Evolutionary conservation across 1,140 invertebrate genomes (phyloP).

Genomic region (Listronotus oregonensis): DNA sequence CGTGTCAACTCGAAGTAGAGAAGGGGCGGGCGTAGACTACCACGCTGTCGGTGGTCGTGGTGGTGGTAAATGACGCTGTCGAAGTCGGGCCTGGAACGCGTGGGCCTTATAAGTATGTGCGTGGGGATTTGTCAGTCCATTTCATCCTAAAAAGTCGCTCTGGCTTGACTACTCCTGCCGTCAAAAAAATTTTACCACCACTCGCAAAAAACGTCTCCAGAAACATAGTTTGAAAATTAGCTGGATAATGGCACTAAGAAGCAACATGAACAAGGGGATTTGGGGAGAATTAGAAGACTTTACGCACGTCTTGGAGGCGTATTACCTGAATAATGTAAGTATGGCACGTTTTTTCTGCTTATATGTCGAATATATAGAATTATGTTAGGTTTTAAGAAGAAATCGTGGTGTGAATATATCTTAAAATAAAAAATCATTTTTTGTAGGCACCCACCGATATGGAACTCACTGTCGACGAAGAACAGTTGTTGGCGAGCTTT

Average conservation of each 20-base stretch:
- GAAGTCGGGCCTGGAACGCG: slow-evolving; percentile 1
- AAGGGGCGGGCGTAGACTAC: not conserved
- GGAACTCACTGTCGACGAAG: not conserved
- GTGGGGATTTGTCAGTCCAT: not conserved
- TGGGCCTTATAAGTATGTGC: not conserved
- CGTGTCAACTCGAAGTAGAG: slow-evolving; percentile 1
- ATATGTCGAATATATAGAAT: too few species aligned
- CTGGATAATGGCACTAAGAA: not conserved
- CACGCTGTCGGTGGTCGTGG: slow-evolving; percentile 1
- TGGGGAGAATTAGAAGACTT: too few species aligned
- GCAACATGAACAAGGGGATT: not conserved
- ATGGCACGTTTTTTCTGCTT: too few species aligned
- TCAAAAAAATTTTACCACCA: not conserved
- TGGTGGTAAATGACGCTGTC: not conserved
- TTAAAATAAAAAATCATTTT: slow-evolving; percentile 4
- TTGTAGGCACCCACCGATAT: not conserved
- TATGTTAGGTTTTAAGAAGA: too few species aligned
- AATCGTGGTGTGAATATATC: too few species aligned
- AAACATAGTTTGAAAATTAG: slow-evolving; percentile 1
- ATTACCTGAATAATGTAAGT: too few species aligned
- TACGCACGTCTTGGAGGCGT: too few species aligned
- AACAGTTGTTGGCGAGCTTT: not conserved
- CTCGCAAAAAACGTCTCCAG: not conserved
- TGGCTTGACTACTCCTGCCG: not conserved
- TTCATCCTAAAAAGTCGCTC: not conserved